Base-by-base conservation (phyloP, 2,113 vertebrate genomes). In the Arenaria interpres region DNA sequence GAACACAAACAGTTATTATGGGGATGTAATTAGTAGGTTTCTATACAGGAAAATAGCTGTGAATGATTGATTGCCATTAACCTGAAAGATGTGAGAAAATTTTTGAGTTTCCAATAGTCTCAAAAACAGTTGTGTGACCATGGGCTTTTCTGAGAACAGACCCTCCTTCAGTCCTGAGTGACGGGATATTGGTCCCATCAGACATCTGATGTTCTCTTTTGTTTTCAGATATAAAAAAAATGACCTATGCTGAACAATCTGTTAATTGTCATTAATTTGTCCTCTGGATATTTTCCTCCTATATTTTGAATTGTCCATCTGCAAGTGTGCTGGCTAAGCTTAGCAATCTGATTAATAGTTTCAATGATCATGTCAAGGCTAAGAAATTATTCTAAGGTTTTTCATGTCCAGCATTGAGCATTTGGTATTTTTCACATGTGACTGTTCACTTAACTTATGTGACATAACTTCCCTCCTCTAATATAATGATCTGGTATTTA, bases 201-300 rank as follows among this genome's bases (percentile, higher is more conserved):
- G 73, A 59, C 59, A 96, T 71, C 69, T 85, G 71, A 84, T 4
- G 37, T n/a, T 88, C 24, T 59, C 48, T 91, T 94, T 73, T 91
- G 69, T 25, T 79, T 79, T 95, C 85, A 76, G 53, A 75, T 57
- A n/a, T 51, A 76, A 88, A 89, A 57, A 57, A 76, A 71, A 88
- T 76, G 50, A 71, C 43, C 72, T 85, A 41, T 51, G 54, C 54
- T 63, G 85, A 94, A 77, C 66, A 88, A 54, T 85, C 41, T 67
- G 50, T 84, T 95, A 94, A 90, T 95, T 94, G 72, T 67, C 62
- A 91, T 85, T 82, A 91, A 94, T 89, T 96, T 90, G 57, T 96
- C 68, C 75, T 74, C 33, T 95, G 90, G 50, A 79, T 74, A 56
- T 93, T 93, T 62, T 48, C 28, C 74, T 89, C 46, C 57, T 91